Conservation (phyloP, 64 coral and sea anemone species). For the Catalaphyllia jardinei region DNA sequence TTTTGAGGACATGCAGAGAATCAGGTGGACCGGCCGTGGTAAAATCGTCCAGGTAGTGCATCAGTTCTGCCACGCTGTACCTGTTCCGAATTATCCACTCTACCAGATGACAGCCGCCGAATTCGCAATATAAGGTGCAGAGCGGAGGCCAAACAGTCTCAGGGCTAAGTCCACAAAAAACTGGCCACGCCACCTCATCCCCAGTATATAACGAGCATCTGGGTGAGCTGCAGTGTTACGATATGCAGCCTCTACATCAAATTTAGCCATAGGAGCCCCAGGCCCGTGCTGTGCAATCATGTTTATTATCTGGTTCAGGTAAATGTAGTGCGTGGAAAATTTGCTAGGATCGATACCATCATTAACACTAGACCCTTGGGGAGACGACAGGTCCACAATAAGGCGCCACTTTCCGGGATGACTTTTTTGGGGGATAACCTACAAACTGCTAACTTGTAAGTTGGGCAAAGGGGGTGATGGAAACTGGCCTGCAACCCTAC, state of each 20-base stretch:
- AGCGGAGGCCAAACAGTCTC: too few species aligned
- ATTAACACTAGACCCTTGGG: background rate
- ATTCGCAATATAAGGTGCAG: too few species aligned
- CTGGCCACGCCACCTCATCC: too few species aligned
- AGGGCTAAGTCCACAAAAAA: too few species aligned
- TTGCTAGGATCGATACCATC: background rate
- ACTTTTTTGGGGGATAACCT: conserved; percentile 2
- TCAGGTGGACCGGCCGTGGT: conserved; percentile 6
- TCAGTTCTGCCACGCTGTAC: background rate
- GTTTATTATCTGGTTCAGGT: background rate
- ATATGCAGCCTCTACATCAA: background rate
- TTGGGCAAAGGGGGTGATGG: background rate
- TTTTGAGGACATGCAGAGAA: background rate
- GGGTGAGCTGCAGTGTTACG: background rate
- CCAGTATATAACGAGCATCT: background rate
- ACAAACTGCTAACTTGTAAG: conserved; percentile 20
- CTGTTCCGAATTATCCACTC: too few species aligned
- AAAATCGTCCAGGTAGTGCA: conserved; percentile 47
- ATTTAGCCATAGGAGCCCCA: background rate
- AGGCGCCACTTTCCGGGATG: conserved; percentile 32
- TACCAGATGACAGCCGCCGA: too few species aligned
- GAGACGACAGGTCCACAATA: conserved; percentile 35
- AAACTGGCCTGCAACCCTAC: conserved; percentile 33
- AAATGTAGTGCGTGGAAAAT: conserved; percentile 10
- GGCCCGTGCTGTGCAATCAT: background rate